Evolutionary conservation across 2,888 invertebrate genomes (phyloP).

Genomic region (Drosophila kuntzei): DNA sequence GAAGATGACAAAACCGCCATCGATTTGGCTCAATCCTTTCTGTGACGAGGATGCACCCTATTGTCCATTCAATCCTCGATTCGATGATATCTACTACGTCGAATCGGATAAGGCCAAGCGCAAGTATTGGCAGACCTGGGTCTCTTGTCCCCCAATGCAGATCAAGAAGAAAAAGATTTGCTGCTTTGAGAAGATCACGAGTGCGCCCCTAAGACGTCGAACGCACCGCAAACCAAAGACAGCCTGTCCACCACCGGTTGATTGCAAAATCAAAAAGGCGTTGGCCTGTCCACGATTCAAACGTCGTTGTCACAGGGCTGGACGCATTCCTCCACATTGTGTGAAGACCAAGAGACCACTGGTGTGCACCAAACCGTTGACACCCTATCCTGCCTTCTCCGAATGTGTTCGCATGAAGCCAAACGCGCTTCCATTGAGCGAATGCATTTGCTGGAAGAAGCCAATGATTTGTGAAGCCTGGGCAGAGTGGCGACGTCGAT

Average conservation of each 20-base stretch:
- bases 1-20: constrained; percentile 17
- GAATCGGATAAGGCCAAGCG: constrained; percentile 79
- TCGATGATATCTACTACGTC: constrained; percentile 81
- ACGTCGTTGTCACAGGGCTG: constrained; percentile 56
- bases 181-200: constrained; percentile 41
- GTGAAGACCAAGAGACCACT: background rate
- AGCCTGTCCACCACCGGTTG: constrained; percentile 36
- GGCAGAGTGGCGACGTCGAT: constrained; percentile 48
- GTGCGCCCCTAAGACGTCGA: constrained; percentile 63
- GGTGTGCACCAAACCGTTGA: constrained; percentile 53
- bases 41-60: constrained; percentile 42
- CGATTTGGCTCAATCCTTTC: constrained; percentile 79
- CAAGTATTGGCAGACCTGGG: constrained; percentile 83
- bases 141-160: constrained; percentile 74
- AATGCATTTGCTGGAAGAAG: constrained; percentile 55
- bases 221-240: constrained; percentile 51
- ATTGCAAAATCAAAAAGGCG: background rate
- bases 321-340: constrained; percentile 60
- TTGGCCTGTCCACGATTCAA: constrained; percentile 31
- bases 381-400: constrained; percentile 67
- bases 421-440: constrained; percentile 39
- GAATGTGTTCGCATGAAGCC: constrained; percentile 49
- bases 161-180: constrained; percentile 73
- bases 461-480: constrained; percentile 67
- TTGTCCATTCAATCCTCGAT: constrained; percentile 70